These are phyloP conservation scores for Orthosia gothica DNA, from an alignment of 2,888 invertebrate genomes.

Conservation along the genomic window DNA sequence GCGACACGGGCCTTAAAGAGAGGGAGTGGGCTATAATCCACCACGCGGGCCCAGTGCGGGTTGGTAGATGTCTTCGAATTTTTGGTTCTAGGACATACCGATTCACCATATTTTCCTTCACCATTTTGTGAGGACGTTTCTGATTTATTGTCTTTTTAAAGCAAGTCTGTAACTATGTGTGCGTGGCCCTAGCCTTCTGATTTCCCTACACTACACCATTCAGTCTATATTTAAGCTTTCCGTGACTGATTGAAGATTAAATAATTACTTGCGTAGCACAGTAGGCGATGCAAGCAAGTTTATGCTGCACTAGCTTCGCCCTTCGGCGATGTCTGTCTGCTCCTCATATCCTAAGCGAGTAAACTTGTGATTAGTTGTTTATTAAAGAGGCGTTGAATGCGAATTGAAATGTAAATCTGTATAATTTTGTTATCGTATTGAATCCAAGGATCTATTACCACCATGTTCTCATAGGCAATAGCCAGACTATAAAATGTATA, in stretches of 20 bases:
- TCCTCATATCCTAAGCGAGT: constrained; percentile 5
- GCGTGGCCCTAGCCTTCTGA: constrained; percentile 37
- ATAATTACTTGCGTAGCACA: constrained; percentile 62
- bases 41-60: no score
- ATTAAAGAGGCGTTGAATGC: constrained; percentile 1
- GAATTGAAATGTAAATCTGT: constrained; percentile 9
- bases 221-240: constrained; percentile 51
- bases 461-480: background rate
- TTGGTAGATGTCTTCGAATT: no score
- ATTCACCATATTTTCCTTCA: no score
- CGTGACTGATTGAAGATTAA: constrained; percentile 66
- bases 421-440: background rate
- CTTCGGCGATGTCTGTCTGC: constrained; percentile 38
- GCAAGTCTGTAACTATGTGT: no score
- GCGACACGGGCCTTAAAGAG: no score
- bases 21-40: no score
- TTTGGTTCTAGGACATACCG: no score
- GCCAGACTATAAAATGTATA: no score
- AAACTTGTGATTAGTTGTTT: constrained; percentile 12
- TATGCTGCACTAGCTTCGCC: constrained; percentile 27
- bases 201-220: background rate
- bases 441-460: background rate
- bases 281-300: constrained; percentile 52
- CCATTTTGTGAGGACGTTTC: no score
- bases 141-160: no score